phyloP scores from a whole-genome alignment of 2,113 vertebrate genomes.

The Entelurus aequoreus region DNA sequence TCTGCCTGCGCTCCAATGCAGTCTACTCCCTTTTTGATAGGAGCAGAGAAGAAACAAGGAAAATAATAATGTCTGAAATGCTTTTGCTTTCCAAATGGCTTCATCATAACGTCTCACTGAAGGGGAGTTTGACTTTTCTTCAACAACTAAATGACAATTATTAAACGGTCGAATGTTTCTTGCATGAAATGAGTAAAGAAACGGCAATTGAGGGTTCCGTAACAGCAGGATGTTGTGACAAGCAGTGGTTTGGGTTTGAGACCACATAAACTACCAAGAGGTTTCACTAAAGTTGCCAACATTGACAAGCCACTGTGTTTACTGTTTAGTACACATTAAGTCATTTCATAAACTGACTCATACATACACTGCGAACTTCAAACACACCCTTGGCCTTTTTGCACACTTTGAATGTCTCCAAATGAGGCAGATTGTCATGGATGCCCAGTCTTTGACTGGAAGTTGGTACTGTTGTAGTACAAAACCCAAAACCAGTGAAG shows the following conservation, averaged over 20 bases:
- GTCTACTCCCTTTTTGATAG: constrained; percentile 15
- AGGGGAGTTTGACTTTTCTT: constrained; percentile 23
- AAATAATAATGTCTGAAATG: constrained; percentile 1
- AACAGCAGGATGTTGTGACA: constrained; percentile 41
- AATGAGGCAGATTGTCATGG: neutral
- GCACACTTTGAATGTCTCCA: neutral
- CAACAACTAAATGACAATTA: constrained; percentile 9
- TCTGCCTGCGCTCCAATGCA: constrained; percentile 23
- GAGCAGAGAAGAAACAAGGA: constrained; percentile 1
- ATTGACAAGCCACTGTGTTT: constrained; percentile 15
- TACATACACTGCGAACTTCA: constrained; percentile 2
- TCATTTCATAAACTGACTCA: constrained; percentile 5
- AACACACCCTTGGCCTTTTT: constrained; percentile 11
- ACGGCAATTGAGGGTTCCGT: constrained; percentile 26
- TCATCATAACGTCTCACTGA: constrained; percentile 26
- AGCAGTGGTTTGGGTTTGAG: constrained; percentile 43
- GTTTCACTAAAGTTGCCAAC: neutral
- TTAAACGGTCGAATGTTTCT: constrained; percentile 32
- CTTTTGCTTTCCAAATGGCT: constrained; percentile 29
- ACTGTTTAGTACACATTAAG: constrained; percentile 26
- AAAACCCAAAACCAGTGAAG: too few relatives aligned
- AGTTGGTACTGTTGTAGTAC: neutral
- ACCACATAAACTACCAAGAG: constrained; percentile 31
- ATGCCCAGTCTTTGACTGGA: neutral
- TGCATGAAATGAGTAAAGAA: constrained; percentile 21